A percentile compares a stretch with the other conserved stretches of the same genome.
These are phyloP conservation scores for Piprites chloris DNA, from an alignment of 2,113 vertebrate genomes.

Conservation along the genomic window DNA sequence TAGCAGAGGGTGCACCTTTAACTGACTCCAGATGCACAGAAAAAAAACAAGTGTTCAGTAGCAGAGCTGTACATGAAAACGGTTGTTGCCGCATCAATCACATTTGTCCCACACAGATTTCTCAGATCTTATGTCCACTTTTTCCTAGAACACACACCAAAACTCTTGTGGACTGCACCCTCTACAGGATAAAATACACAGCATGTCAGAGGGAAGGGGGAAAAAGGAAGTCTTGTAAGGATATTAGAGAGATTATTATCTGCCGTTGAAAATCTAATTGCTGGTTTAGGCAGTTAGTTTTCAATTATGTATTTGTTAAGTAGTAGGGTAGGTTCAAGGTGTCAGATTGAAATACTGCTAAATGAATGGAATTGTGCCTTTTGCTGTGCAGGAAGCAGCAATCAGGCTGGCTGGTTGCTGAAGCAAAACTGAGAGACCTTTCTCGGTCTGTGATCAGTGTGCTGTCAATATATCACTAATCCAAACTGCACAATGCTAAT, in stretches of 20 bases:
- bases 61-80: background rate
- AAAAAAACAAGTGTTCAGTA: background rate
- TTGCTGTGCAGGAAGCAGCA: background rate
- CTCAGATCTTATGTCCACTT: background rate
- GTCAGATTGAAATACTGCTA: background rate
- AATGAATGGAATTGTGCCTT: background rate
- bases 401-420: background rate
- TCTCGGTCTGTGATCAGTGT: background rate
- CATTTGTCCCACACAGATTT: rapidly evolving
- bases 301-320: background rate
- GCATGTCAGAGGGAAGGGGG: rapidly evolving
- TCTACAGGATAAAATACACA: background rate
- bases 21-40: background rate
- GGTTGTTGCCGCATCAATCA: background rate
- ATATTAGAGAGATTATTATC: background rate
- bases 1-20: background rate
- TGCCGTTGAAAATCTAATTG: background rate
- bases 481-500: background rate
- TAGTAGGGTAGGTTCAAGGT: background rate
- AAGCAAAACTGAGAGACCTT: background rate
- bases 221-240: background rate
- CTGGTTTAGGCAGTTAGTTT: background rate
- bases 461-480: background rate
- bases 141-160: background rate
- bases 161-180: background rate